A percentile compares a stretch with the other conserved stretches of the same genome.
Evolutionary conservation across 2,888 invertebrate species (phyloP).

Genomic region (Luffia ferchaultella): DNA sequence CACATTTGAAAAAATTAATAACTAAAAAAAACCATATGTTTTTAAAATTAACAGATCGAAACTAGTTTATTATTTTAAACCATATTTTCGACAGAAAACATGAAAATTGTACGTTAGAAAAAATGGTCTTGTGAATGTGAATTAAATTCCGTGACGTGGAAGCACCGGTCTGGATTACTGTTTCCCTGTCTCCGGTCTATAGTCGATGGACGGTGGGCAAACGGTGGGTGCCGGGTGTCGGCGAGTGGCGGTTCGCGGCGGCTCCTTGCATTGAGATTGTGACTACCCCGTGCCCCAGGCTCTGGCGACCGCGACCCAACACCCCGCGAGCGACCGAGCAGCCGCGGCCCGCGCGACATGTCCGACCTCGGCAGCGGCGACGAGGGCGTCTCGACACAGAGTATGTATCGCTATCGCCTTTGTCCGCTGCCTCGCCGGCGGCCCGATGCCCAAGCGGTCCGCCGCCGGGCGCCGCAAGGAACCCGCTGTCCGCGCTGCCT

Average conservation of each 20-base stretch:
- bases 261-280: not conserved
- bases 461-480: slow-evolving; percentile 29
- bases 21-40: too few species aligned
- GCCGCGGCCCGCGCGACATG: slow-evolving; percentile 46
- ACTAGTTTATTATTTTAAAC: too few species aligned
- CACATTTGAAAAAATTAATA: too few species aligned
- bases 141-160: too few species aligned
- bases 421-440: slow-evolving; percentile 24
- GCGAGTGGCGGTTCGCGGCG: not conserved
- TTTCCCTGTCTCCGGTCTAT: too few species aligned
- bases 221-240: not conserved
- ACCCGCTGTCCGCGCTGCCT: slow-evolving; percentile 49
- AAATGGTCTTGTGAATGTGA: too few species aligned
- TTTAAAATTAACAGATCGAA: too few species aligned
- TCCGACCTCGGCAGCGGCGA: slow-evolving; percentile 83
- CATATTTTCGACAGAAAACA: too few species aligned
- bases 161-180: too few species aligned
- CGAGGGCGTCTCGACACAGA: slow-evolving; percentile 81
- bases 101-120: too few species aligned
- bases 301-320: not conserved
- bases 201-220: not conserved
- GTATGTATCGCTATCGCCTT: slow-evolving; percentile 66
- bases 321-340: not conserved
- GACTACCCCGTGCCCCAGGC: not conserved
- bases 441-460: slow-evolving; percentile 29